These are phyloP conservation scores for Meloidogyne hapla DNA, from an alignment of 1,140 invertebrate species.

Conservation along the genomic window DNA sequence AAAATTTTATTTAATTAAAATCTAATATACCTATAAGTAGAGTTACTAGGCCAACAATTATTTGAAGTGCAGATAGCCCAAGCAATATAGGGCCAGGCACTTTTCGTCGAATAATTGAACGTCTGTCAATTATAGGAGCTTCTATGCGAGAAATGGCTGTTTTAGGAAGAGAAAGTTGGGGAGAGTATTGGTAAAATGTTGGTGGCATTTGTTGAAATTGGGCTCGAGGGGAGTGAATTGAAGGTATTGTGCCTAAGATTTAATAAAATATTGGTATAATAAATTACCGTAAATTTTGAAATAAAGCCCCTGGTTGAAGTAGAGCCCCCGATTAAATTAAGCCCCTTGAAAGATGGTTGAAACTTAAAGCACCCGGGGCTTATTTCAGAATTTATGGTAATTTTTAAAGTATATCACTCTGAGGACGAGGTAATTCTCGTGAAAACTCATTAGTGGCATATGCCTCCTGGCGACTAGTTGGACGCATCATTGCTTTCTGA, in stretches of 20 bases:
- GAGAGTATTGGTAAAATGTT: background rate
- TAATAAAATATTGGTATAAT: too few relatives aligned
- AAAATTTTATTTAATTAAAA: too few relatives aligned
- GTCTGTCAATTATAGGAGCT: constrained; percentile 12
- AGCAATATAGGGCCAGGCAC: constrained; percentile 30
- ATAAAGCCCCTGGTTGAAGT: too few relatives aligned
- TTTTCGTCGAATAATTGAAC: constrained; percentile 11
- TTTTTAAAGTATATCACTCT: background rate
- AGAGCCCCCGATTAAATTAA: too few relatives aligned
- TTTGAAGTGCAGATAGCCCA: constrained; percentile 25
- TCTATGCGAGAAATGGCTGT: background rate
- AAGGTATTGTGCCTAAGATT: background rate
- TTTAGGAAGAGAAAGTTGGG: background rate
- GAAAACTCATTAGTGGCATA: background rate
- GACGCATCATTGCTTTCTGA: background rate
- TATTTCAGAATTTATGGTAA: too few relatives aligned
- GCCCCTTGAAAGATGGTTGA: too few relatives aligned
- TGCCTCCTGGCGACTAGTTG: background rate
- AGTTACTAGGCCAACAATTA: constrained; percentile 27
- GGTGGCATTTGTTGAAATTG: constrained; percentile 6
- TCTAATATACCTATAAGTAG: constrained; percentile 34
- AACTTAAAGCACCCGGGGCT: too few relatives aligned
- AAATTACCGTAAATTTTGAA: too few relatives aligned
- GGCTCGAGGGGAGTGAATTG: background rate
- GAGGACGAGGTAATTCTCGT: background rate